These are phyloP conservation scores for Sipha maydis DNA, from an alignment of 2,888 invertebrate species.

Conservation along the genomic window DNA sequence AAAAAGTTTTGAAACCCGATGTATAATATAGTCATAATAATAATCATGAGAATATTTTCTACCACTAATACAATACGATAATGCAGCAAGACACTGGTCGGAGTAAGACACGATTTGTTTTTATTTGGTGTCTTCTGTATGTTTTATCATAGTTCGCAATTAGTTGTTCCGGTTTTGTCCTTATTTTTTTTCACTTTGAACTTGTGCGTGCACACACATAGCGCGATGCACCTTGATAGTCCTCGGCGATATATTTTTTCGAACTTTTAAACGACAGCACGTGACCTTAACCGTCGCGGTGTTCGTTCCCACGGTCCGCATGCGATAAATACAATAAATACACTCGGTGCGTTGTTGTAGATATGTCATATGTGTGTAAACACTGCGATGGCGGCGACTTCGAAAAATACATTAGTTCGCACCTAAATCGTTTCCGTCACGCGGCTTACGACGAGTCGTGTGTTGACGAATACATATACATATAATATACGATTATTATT, in stretches of 20 bases:
- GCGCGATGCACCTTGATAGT: no score
- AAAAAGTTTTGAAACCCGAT: no score
- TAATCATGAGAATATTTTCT: no score
- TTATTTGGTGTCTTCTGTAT: neutral
- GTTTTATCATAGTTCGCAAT: neutral
- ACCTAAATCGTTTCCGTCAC: slow-evolving; percentile 41
- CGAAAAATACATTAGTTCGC: slow-evolving; percentile 52
- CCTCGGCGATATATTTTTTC: neutral
- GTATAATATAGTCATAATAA: no score
- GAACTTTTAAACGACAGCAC: slow-evolving; percentile 17
- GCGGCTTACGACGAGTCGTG: neutral
- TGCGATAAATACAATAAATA: neutral
- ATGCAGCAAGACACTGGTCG: no score
- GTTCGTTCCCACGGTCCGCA: slow-evolving; percentile 44
- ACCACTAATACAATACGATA: no score
- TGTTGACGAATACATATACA: neutral
- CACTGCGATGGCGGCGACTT: slow-evolving; percentile 4
- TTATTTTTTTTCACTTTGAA: neutral
- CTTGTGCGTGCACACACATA: no score
- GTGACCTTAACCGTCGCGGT: neutral
- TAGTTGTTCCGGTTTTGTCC: neutral
- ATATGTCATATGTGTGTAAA: slow-evolving; percentile 8
- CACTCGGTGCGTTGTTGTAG: no score
- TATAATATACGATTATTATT: neutral
- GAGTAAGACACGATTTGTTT: no score